Conservation (phyloP, 2,797 vertebrate genomes). For the Anomalospiza imberbis region DNA sequence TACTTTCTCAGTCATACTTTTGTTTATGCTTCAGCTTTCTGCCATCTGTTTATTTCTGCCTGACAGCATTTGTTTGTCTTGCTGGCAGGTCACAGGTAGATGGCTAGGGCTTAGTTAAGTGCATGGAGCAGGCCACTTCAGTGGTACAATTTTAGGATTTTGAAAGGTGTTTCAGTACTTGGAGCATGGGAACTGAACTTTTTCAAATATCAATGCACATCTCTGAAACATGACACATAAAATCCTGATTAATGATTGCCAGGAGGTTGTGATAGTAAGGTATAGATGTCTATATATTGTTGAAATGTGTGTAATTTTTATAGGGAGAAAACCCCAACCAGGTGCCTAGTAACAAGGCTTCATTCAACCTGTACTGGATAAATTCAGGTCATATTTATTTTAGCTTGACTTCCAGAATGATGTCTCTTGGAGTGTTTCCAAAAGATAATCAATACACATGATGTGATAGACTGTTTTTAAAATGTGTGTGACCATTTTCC, state of each 20-base stretch:
- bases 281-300: neutral
- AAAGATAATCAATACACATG: constrained; percentile 30
- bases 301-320: neutral
- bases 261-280: neutral
- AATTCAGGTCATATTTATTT: constrained; percentile 2
- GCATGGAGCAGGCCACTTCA: neutral
- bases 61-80: neutral
- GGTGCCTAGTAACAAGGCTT: neutral
- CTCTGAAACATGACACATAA: neutral
- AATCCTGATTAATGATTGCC: neutral
- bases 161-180: neutral
- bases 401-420: neutral
- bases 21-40: neutral
- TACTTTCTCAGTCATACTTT: neutral
- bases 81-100: neutral
- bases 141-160: neutral
- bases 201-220: neutral
- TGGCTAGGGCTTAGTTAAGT: neutral
- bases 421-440: neutral
- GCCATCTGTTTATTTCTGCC: neutral
- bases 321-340: rapidly evolving
- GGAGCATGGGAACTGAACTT: neutral
- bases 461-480: constrained; percentile 11
- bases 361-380: neutral
- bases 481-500: neutral